phyloP scores from a whole-genome alignment of 2,888 invertebrate species.

The Rhamnusium bicolor region DNA sequence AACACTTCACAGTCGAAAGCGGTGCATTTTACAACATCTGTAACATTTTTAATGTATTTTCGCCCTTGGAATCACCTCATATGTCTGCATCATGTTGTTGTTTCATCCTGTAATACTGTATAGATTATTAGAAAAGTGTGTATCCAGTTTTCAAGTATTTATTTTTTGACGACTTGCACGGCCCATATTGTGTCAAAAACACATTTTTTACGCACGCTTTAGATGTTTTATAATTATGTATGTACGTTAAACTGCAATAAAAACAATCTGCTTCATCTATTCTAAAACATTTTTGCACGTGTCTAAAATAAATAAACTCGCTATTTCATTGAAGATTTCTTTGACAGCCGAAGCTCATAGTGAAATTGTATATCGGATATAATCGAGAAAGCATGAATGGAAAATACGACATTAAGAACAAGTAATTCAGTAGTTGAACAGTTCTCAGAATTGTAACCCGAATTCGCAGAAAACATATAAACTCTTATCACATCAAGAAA shows the following conservation, averaged over 20 bases:
- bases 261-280: neutral
- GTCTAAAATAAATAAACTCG: neutral
- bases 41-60: too few species aligned
- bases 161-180: neutral
- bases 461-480: neutral
- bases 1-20: too few species aligned
- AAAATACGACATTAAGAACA: conserved; percentile 8
- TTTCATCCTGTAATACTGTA: too few species aligned
- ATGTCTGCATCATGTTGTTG: too few species aligned
- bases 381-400: conserved; percentile 15
- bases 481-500: neutral
- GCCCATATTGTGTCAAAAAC: neutral
- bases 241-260: neutral
- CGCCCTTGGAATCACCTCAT: too few species aligned
- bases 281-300: neutral
- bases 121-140: too few species aligned
- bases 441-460: neutral
- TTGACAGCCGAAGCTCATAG: neutral
- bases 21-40: too few species aligned
- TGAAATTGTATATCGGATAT: conserved; percentile 17
- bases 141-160: neutral
- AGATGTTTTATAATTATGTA: neutral
- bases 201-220: neutral
- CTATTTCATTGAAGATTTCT: neutral
- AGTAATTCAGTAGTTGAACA: conserved; percentile 3